These are phyloP conservation scores for Pomatorhinus ruficollis DNA, from an alignment of 2,113 vertebrate species.

Conservation along the genomic window DNA sequence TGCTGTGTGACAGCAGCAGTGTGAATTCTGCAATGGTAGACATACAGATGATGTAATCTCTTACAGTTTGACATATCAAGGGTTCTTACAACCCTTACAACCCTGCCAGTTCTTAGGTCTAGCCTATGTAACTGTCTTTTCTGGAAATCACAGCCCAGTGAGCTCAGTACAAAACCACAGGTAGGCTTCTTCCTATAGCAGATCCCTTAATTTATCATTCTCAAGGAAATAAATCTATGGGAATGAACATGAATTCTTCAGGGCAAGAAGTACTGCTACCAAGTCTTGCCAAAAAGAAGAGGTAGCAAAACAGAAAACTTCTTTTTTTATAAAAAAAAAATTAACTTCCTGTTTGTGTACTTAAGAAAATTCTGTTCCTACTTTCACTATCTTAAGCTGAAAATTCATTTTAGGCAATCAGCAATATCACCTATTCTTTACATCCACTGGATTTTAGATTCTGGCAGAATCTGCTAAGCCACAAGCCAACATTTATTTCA, in stretches of 20 bases:
- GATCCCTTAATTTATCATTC: not conserved
- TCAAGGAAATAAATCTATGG: not conserved
- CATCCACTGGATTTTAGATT: not conserved
- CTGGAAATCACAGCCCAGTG: not conserved
- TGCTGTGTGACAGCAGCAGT: not conserved
- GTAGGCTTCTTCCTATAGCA: not conserved
- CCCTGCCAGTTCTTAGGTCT: not conserved
- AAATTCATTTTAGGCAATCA: not conserved
- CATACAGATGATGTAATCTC: not conserved
- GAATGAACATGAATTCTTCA: not conserved
- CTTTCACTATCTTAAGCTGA: not conserved
- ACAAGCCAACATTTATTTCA: not conserved
- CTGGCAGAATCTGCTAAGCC: not conserved
- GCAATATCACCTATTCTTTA: not conserved
- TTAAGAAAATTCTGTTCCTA: not conserved
- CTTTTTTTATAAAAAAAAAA: not conserved
- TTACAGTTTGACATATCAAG: not conserved
- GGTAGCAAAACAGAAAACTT: fast-evolving
- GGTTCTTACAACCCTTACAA: not conserved
- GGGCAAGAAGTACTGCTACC: not conserved
- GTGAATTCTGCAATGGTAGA: not conserved
- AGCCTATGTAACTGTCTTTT: not conserved
- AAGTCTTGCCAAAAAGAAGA: not conserved
- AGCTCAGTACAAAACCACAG: not conserved
- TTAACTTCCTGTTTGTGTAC: not conserved